Evolutionary conservation across 2,888 invertebrate genomes (phyloP).

Genomic region (Atrina japonica): DNA sequence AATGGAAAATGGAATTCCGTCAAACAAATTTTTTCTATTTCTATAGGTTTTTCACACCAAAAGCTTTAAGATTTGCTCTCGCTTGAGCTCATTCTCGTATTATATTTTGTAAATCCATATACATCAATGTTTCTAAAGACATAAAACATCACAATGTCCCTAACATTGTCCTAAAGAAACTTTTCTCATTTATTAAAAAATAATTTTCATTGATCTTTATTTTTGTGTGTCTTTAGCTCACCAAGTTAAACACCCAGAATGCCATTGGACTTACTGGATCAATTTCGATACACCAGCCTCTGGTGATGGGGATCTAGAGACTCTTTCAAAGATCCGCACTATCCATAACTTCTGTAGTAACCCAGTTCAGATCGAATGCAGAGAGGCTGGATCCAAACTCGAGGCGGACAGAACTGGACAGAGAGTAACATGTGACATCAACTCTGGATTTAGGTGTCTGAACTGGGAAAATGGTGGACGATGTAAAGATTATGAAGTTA

Average conservation of each 20-base stretch:
- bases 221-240: conserved; percentile 49
- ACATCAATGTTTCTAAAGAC: too few relatives aligned
- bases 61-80: too few relatives aligned
- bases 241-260: conserved; percentile 59
- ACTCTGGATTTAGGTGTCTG: conserved; percentile 66
- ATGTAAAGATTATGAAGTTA: conserved; percentile 76
- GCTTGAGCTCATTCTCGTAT: too few relatives aligned
- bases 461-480: conserved; percentile 62
- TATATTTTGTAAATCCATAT: too few relatives aligned
- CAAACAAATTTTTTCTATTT: too few relatives aligned
- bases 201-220: too few relatives aligned
- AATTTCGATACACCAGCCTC: conserved; percentile 64
- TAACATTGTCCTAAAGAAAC: too few relatives aligned
- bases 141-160: too few relatives aligned
- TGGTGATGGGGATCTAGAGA: conserved; percentile 75
- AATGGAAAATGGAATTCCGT: too few relatives aligned
- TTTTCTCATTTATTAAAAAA: too few relatives aligned
- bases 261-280: conserved; percentile 77
- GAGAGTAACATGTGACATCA: conserved; percentile 87
- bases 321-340: conserved; percentile 60
- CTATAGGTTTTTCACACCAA: too few relatives aligned
- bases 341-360: conserved; percentile 65
- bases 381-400: conserved; percentile 85
- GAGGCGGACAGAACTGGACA: conserved; percentile 87
- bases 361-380: conserved; percentile 87